A percentile compares a stretch with the other conserved stretches of the same genome.
Evolutionary conservation across 2,797 vertebrate genomes (phyloP).

Genomic region (Numenius phaeopus): DNA sequence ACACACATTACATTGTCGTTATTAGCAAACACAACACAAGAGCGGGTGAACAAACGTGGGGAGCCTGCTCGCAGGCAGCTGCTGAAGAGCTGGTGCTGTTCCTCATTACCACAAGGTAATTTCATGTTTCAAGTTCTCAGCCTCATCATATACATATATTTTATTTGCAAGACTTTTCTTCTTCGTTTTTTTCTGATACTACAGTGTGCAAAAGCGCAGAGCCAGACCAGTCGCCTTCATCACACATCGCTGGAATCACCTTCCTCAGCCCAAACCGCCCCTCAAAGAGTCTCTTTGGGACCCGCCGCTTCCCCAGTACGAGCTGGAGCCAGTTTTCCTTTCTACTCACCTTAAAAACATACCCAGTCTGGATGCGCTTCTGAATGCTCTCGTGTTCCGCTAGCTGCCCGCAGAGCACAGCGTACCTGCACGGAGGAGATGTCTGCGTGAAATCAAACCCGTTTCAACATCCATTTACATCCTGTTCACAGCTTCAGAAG

Average conservation of each 20-base stretch:
- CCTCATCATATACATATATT: background rate
- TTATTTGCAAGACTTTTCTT: background rate
- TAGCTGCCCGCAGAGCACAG: slow-evolving; percentile 80
- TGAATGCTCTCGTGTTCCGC: slow-evolving; percentile 81
- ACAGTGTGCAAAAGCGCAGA: fast-evolving
- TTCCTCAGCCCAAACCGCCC: background rate
- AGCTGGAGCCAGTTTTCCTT: background rate
- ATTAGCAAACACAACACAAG: background rate
- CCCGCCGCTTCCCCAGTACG: fast-evolving
- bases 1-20: background rate
- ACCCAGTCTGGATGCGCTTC: slow-evolving; percentile 80
- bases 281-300: background rate
- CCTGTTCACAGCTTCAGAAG: background rate
- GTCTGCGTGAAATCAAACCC: background rate
- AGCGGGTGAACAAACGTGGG: background rate
- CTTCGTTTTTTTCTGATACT: too few relatives aligned
- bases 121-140: background rate
- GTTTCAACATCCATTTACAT: fast-evolving
- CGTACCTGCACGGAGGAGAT: slow-evolving; percentile 73
- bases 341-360: slow-evolving; percentile 81
- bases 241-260: fast-evolving
- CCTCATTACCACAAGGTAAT: background rate
- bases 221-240: background rate
- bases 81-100: background rate
- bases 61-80: background rate